These are phyloP conservation scores for Halcyon chelicuti DNA, from an alignment of 2,797 vertebrate species.

Conservation along the genomic window DNA sequence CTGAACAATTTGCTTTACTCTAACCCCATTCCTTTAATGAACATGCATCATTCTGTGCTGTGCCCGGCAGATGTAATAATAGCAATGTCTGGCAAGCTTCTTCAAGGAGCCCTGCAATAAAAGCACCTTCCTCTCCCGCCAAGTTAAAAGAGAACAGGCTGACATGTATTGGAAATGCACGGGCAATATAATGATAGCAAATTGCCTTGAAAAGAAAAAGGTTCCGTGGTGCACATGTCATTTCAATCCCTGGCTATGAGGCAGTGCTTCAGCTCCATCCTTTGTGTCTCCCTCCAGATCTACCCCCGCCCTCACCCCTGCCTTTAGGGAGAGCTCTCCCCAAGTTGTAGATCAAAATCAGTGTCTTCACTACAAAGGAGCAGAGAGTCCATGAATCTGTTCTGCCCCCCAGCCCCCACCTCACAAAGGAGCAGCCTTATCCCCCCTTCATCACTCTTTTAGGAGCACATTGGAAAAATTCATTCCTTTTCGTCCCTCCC, in stretches of 20 bases:
- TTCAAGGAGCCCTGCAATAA: constrained; percentile 70
- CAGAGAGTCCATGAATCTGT: not conserved
- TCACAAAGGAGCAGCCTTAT: not conserved
- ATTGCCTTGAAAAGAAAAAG: constrained; percentile 70
- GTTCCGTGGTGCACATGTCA: constrained; percentile 36
- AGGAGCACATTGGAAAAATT: constrained; percentile 28
- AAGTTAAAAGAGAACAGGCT: constrained; percentile 75
- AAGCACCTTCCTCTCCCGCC: constrained; percentile 68
- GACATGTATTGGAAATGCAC: constrained; percentile 75
- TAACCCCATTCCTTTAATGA: constrained; percentile 52
- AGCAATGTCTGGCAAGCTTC: constrained; percentile 58
- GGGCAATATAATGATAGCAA: constrained; percentile 76
- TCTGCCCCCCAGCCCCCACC: not conserved
- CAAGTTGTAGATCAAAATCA: not conserved
- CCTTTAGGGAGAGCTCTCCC: constrained; percentile 34
- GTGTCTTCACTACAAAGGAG: constrained; percentile 14
- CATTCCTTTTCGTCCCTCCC: constrained; percentile 3
- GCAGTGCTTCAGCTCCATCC: constrained; percentile 45
- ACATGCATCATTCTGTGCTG: constrained; percentile 23
- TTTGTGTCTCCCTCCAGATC: not conserved
- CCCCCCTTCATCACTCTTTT: not conserved
- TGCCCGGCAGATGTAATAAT: constrained; percentile 67
- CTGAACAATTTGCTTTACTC: constrained; percentile 6
- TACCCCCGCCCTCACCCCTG: not conserved
- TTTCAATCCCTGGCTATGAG: constrained; percentile 59